These are phyloP conservation scores for Leistus spinibarbis DNA, from an alignment of 2,888 invertebrate genomes.

Conservation along the genomic window DNA sequence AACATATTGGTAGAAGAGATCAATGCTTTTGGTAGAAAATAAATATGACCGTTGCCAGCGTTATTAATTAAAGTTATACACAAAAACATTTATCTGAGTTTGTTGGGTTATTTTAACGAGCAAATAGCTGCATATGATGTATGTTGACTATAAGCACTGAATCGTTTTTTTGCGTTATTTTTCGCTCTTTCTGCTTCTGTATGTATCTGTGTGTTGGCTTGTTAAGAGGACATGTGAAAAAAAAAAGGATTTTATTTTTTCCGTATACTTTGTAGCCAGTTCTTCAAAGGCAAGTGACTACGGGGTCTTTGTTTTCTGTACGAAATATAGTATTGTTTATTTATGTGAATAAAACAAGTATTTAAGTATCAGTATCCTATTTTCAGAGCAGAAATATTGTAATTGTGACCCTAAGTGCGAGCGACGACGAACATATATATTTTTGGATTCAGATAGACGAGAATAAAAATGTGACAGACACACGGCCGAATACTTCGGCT, in stretches of 20 bases:
- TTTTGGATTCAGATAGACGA: too few relatives aligned
- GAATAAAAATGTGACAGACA: too few relatives aligned
- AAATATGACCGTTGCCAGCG: background rate
- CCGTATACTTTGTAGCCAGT: conserved; percentile 7
- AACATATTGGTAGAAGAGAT: too few relatives aligned
- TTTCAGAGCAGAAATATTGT: background rate
- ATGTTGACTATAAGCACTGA: background rate
- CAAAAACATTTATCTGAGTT: background rate
- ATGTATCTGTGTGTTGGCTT: background rate
- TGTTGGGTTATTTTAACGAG: conserved; percentile 4
- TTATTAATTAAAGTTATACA: background rate
- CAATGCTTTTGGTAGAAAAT: background rate
- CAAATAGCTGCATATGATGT: conserved; percentile 12
- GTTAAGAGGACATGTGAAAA: conserved; percentile 14
- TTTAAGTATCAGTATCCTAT: background rate
- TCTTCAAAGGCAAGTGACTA: conserved; percentile 12
- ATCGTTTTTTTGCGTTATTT: background rate
- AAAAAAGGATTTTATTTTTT: conserved; percentile 8
- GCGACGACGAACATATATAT: too few relatives aligned
- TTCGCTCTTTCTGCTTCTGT: background rate
- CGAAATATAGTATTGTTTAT: background rate
- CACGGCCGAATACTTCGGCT: background rate
- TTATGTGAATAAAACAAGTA: background rate
- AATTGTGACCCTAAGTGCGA: too few relatives aligned
- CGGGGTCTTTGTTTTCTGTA: background rate